Percentiles rank a stretch among this genome's conserved stretches.
Conservation (phyloP, 2,888 invertebrate species). For the Polia nebulosa region DNA sequence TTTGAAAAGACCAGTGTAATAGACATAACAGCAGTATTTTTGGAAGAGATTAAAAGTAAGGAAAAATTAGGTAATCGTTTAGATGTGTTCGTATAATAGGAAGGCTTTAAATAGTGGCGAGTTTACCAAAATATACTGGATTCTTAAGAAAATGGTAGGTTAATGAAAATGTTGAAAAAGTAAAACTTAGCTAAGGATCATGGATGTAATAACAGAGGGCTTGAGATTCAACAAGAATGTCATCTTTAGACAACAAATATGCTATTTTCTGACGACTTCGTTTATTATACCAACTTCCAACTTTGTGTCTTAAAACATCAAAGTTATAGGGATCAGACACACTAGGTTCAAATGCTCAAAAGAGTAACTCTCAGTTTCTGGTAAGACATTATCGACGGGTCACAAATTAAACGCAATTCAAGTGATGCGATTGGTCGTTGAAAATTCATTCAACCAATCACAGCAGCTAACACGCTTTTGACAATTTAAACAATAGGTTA, state of each 20-base stretch:
- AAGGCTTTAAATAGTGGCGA: constrained; percentile 55
- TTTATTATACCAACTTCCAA: constrained; percentile 2
- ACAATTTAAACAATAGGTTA: too few relatives aligned
- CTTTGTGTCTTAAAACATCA: neutral
- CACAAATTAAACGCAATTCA: too few relatives aligned
- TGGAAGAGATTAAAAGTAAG: constrained; percentile 37
- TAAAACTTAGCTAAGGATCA: constrained; percentile 13
- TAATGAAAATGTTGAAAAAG: constrained; percentile 11
- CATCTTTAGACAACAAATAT: neutral
- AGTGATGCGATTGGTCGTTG: too few relatives aligned
- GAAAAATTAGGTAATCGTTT: constrained; percentile 14
- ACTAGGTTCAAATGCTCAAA: neutral
- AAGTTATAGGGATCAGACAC: neutral
- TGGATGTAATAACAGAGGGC: constrained; percentile 19
- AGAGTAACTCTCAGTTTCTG: neutral
- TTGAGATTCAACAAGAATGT: neutral
- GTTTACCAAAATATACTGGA: constrained; percentile 27
- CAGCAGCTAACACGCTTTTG: too few relatives aligned
- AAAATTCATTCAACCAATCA: too few relatives aligned
- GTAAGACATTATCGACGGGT: too few relatives aligned
- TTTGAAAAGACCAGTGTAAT: constrained; percentile 39
- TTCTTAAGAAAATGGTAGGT: constrained; percentile 29
- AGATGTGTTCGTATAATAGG: constrained; percentile 44
- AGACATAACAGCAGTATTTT: constrained; percentile 39
- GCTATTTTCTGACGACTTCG: neutral